phyloP scores from a whole-genome alignment of 2,797 vertebrate species.

The Trachops cirrhosus region DNA sequence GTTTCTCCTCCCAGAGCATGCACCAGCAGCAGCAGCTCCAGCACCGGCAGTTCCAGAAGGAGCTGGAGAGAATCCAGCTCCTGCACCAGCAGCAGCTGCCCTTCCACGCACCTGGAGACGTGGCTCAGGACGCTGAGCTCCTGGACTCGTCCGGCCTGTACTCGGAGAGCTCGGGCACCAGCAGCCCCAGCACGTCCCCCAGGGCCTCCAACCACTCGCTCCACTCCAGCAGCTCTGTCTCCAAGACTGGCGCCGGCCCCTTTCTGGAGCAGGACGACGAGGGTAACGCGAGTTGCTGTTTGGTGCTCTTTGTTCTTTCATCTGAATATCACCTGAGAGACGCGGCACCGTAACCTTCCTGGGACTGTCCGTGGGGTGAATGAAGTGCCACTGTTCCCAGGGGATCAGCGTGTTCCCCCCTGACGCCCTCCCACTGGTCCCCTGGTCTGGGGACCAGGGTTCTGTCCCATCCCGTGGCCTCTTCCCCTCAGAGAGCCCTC shows the following conservation, averaged over 20 bases:
- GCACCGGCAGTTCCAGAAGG: slow-evolving; percentile 93
- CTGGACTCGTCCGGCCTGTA: slow-evolving; percentile 84
- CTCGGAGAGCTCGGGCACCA: slow-evolving; percentile 92
- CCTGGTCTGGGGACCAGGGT: background rate
- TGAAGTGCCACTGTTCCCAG: background rate
- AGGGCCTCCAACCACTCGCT: slow-evolving; percentile 91
- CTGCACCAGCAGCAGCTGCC: slow-evolving; percentile 92
- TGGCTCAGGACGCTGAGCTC: slow-evolving; percentile 85
- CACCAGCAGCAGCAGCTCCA: slow-evolving; percentile 95
- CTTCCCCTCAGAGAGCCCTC: background rate
- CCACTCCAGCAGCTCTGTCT: slow-evolving; percentile 90
- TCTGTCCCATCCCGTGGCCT: background rate
- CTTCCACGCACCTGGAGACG: slow-evolving; percentile 84
- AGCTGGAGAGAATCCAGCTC: slow-evolving; percentile 95
- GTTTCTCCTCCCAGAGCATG: slow-evolving; percentile 85
- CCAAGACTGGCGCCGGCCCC: slow-evolving; percentile 86
- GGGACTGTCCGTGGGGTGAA: background rate
- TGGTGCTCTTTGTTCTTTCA: background rate
- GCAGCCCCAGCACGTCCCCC: slow-evolving; percentile 92
- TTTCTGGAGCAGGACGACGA: slow-evolving; percentile 91
- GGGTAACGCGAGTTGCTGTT: slow-evolving; percentile 78
- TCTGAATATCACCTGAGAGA: background rate
- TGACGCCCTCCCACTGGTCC: background rate
- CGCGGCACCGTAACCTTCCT: background rate
- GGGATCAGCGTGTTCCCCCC: background rate